Conservation (phyloP, 1,140 invertebrate species). For the Brachionus asplanchnoidis region DNA sequence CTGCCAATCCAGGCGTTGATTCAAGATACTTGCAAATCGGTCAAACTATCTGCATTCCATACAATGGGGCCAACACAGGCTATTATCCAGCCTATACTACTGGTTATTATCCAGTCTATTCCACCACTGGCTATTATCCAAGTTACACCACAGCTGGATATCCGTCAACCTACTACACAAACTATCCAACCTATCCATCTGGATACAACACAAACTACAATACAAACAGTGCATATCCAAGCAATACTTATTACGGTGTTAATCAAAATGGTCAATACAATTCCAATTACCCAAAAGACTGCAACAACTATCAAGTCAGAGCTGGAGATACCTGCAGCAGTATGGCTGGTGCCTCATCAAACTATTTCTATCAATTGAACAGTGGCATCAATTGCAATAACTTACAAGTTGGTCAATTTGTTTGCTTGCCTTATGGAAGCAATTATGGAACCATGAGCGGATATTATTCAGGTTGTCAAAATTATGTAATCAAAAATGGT, state of each 20-base stretch:
- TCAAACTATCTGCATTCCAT: not conserved
- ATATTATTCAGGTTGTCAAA: slow-evolving; percentile 6
- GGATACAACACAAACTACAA: not conserved
- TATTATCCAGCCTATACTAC: too few relatives aligned
- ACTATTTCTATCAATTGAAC: not conserved
- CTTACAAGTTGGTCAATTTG: not conserved
- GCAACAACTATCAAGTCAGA: not conserved
- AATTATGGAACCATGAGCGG: not conserved
- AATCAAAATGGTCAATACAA: not conserved
- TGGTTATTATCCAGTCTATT: too few relatives aligned
- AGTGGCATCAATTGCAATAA: not conserved
- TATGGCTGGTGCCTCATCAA: not conserved
- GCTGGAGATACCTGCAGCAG: not conserved
- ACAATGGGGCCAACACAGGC: not conserved
- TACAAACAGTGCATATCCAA: not conserved
- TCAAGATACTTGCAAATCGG: not conserved
- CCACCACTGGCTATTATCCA: not conserved
- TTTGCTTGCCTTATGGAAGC: not conserved
- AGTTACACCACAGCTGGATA: too few relatives aligned
- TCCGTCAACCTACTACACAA: not conserved
- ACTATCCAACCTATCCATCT: not conserved
- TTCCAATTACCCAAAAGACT: not conserved
- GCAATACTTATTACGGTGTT: not conserved
- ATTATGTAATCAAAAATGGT: not conserved
- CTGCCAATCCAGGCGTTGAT: slow-evolving; percentile 2